These are phyloP conservation scores for Rhopalosiphum nymphaeae DNA, from an alignment of 2,888 invertebrate genomes.

Conservation along the genomic window DNA sequence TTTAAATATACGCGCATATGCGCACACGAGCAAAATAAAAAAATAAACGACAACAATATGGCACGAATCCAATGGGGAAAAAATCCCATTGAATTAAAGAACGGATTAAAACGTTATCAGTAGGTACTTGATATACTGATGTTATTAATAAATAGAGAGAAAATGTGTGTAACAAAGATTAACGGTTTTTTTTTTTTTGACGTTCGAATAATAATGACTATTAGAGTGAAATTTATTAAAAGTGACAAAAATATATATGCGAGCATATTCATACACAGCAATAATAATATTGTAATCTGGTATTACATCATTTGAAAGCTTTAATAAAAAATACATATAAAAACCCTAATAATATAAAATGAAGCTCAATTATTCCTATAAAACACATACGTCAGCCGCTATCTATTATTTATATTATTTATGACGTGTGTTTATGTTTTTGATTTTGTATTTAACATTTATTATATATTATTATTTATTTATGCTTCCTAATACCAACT, in stretches of 20 bases:
- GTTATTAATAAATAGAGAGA: slow-evolving; percentile 55
- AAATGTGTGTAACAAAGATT: slow-evolving; percentile 57
- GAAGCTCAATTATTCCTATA: slow-evolving; percentile 40
- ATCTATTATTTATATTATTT: neutral
- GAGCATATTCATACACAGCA: neutral
- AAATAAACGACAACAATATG: slow-evolving; percentile 53
- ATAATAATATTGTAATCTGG: slow-evolving; percentile 37
- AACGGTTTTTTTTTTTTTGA: slow-evolving; percentile 45
- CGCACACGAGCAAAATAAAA: neutral
- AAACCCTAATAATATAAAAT: slow-evolving; percentile 44
- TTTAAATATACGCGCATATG: slow-evolving; percentile 31
- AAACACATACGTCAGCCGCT: slow-evolving; percentile 1
- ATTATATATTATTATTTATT: neutral
- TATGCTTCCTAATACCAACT: neutral
- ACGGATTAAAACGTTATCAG: slow-evolving; percentile 61
- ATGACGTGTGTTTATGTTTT: neutral
- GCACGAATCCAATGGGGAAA: slow-evolving; percentile 54
- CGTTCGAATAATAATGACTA: slow-evolving; percentile 47
- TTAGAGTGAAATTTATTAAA: slow-evolving; percentile 55
- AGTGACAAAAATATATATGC: slow-evolving; percentile 14
- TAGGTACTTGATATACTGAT: slow-evolving; percentile 48
- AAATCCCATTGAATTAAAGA: slow-evolving; percentile 59
- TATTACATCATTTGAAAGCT: slow-evolving; percentile 49
- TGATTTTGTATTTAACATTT: neutral
- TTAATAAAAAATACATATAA: neutral